Evolutionary conservation across 2,888 invertebrate species (phyloP).

Genomic region (Cecidostiba fungosa): DNA sequence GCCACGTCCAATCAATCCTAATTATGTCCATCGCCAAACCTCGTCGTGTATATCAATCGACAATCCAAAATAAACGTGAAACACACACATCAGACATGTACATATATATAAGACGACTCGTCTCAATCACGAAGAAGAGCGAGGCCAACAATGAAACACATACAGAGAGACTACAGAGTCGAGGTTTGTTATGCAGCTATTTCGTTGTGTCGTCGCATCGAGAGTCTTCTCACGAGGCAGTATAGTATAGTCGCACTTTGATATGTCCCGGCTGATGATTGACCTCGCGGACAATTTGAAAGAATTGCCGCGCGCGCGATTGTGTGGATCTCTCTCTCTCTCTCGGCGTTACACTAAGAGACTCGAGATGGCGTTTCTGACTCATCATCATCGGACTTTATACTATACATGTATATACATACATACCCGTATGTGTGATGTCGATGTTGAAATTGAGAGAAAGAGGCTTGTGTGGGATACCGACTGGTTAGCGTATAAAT

Average conservation of each 20-base stretch:
- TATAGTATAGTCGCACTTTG: slow-evolving; percentile 62
- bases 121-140: slow-evolving; percentile 5
- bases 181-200: slow-evolving; percentile 51
- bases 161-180: slow-evolving; percentile 1
- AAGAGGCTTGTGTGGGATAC: neutral
- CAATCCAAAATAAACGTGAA: slow-evolving; percentile 22
- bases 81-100: neutral
- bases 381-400: slow-evolving; percentile 20
- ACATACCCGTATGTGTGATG: neutral
- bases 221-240: slow-evolving; percentile 60
- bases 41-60: neutral
- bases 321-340: slow-evolving; percentile 47
- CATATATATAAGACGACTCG: neutral
- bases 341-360: too few species aligned
- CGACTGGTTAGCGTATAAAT: slow-evolving; percentile 2
- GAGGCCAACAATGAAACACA: neutral
- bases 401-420: neutral
- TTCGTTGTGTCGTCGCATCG: slow-evolving; percentile 13
- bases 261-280: slow-evolving; percentile 64
- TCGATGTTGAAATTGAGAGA: neutral
- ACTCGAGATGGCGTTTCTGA: slow-evolving; percentile 29
- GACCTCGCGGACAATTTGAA: slow-evolving; percentile 66
- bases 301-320: slow-evolving; percentile 57
- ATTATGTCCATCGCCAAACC: neutral
- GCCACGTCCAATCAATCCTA: slow-evolving; percentile 5